Conservation (phyloP, 2,113 vertebrate species). For the Oncorhynchus masou region DNA sequence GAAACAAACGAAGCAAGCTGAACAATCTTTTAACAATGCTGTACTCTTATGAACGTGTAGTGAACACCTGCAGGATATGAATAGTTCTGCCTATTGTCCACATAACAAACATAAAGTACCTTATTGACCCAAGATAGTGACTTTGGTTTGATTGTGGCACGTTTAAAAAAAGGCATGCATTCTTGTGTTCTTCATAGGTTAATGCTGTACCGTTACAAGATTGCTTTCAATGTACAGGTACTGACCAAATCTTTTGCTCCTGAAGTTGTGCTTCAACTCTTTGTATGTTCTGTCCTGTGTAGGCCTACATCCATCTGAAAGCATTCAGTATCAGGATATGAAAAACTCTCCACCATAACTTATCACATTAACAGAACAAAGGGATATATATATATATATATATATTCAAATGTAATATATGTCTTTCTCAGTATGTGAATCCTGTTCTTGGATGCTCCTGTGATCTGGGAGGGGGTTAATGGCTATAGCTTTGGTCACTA, state of each 20-base stretch:
- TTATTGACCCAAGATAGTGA: constrained; percentile 2
- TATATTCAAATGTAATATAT: background rate
- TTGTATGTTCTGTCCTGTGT: too few relatives aligned
- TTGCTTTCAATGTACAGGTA: background rate
- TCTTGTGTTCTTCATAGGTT: background rate
- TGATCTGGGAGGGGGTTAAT: background rate
- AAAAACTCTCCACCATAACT: background rate
- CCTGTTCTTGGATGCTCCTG: background rate
- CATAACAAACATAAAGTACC: background rate
- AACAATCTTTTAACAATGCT: background rate
- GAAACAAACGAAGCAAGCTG: background rate
- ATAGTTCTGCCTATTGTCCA: background rate
- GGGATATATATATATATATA: background rate
- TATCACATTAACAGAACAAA: too few relatives aligned
- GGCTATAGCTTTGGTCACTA: background rate
- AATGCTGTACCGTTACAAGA: background rate
- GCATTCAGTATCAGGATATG: too few relatives aligned
- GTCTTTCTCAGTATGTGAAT: background rate
- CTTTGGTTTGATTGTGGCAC: too few relatives aligned
- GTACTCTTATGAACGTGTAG: too few relatives aligned
- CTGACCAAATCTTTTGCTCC: background rate
- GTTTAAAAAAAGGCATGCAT: too few relatives aligned
- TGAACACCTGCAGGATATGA: background rate
- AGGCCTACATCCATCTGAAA: too few relatives aligned
- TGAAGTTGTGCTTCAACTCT: background rate